Base-by-base conservation (phyloP, 2,113 vertebrate species). In the rat (Rattus norvegicus) region DNA sequence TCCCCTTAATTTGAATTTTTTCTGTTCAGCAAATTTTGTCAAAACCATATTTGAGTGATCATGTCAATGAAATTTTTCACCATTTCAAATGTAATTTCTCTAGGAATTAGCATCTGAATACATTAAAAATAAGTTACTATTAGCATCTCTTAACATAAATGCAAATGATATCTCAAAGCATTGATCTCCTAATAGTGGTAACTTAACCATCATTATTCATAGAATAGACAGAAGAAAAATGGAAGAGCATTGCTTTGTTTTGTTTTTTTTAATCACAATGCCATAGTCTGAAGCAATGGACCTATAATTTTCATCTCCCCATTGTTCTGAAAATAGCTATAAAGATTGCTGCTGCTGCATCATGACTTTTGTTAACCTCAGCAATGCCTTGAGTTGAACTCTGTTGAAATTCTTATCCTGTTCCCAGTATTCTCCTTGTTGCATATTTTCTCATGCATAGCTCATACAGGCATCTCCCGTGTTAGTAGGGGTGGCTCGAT, bases 321-420 rank as follows among this genome's bases (percentile, higher is more conserved):
- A 97, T 97, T 97, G 93, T 97, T 96, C 97, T 97, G 86, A 97
- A 97, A 98, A 98, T 98, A 97, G 92, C 86, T 92, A 90, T 96
- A 97, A 95, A 97, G 92, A 97, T 91, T 97, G 89, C 88, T 95
- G 94, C 92, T 92, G 85, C 33, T 95, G 88, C 91, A 88, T 39
- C 76, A 59, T 91, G 93, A 95, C 94, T 97, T 97, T 91, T 95
- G 96, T 14, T 43, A 95, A 92, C 91, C 89, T 97, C 91, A 94
- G 94, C 92, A 92, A 97, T 97, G 95, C 81, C 81, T 95, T 94
- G 67, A 63, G 89, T 92, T 96, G 81, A 94, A 91, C 49, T 69
- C 75, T 88, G 67, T 87, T 87, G 36, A 93, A 95, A 95, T 91
- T 91, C 43, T 92, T 84, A 36, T 77, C 16, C 54, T 63, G 73